These are phyloP conservation scores for Drosophila nigrodunni DNA, from an alignment of 1,140 invertebrate species.

Conservation along the genomic window DNA sequence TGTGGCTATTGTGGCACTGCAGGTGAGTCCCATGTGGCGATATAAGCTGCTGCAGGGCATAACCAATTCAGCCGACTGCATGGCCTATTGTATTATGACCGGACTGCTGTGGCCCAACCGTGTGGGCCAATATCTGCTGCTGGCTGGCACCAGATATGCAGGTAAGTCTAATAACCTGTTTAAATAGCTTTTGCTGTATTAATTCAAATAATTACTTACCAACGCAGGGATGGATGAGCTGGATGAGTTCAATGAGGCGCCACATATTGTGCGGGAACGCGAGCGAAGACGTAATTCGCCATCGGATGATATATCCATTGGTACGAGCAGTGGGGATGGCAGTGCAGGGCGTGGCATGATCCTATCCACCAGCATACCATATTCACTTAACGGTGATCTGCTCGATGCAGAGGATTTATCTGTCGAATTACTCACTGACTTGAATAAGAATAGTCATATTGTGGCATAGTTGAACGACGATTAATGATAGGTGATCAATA, in stretches of 20 bases:
- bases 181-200: neutral
- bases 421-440: slow-evolving; percentile 78
- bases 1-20: slow-evolving; percentile 95
- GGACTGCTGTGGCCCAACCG: slow-evolving; percentile 96
- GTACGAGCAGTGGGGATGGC: slow-evolving; percentile 32
- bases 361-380: slow-evolving; percentile 70
- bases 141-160: slow-evolving; percentile 88
- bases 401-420: slow-evolving; percentile 77
- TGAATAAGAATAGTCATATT: slow-evolving; percentile 84
- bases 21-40: slow-evolving; percentile 97
- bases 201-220: slow-evolving; percentile 34
- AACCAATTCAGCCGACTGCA: slow-evolving; percentile 96
- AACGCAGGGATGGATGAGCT: slow-evolving; percentile 91
- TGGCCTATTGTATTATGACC: slow-evolving; percentile 97
- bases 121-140: slow-evolving; percentile 94
- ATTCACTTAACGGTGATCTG: slow-evolving; percentile 79
- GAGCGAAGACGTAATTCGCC: slow-evolving; percentile 75
- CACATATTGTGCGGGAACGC: slow-evolving; percentile 86
- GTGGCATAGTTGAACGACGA: slow-evolving; percentile 68
- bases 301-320: slow-evolving; percentile 70
- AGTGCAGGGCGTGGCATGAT: slow-evolving; percentile 63
- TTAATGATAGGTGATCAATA: neutral
- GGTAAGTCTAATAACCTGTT: slow-evolving; percentile 71
- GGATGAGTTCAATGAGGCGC: slow-evolving; percentile 96
- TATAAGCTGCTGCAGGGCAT: slow-evolving; percentile 97